These are phyloP conservation scores for Diprion similis DNA, from an alignment of 1,140 invertebrate species.

Conservation along the genomic window DNA sequence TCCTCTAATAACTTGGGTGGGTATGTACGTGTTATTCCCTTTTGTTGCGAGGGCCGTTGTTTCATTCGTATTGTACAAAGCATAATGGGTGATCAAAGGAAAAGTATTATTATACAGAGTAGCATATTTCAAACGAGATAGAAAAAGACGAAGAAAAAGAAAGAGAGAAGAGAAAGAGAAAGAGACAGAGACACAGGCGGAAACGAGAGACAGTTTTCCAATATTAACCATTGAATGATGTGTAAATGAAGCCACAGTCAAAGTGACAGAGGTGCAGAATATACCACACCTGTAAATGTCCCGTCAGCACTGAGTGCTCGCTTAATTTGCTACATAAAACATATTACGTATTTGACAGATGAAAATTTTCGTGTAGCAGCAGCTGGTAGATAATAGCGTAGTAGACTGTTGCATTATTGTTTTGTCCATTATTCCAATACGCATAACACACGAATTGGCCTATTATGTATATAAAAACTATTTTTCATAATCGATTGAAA, in stretches of 20 bases:
- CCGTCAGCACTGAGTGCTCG: background rate
- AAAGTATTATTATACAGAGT: too few relatives aligned
- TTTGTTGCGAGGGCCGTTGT: too few relatives aligned
- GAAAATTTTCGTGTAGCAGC: background rate
- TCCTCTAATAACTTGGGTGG: background rate
- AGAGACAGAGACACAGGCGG: too few relatives aligned
- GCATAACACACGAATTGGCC: slow-evolving; percentile 22
- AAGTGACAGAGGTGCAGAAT: background rate
- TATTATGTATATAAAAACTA: too few relatives aligned
- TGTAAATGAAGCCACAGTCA: slow-evolving; percentile 10
- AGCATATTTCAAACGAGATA: too few relatives aligned
- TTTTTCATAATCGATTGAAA: too few relatives aligned
- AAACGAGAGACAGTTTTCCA: background rate
- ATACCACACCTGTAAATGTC: background rate
- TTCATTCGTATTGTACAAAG: too few relatives aligned
- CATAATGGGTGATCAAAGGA: too few relatives aligned
- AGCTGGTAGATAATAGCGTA: slow-evolving; percentile 3
- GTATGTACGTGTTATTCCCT: too few relatives aligned
- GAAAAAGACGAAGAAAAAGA: too few relatives aligned
- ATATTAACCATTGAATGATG: background rate
- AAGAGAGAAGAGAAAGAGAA: too few relatives aligned
- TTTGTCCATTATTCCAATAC: slow-evolving; percentile 32
- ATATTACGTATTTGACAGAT: slow-evolving; percentile 1
- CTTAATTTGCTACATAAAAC: background rate
- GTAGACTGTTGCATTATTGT: background rate